Evolutionary conservation across 2,797 vertebrate genomes (phyloP), one percentile per base, ranked within the genome.

Genomic region (Gymnopithys bicolor): DNA sequence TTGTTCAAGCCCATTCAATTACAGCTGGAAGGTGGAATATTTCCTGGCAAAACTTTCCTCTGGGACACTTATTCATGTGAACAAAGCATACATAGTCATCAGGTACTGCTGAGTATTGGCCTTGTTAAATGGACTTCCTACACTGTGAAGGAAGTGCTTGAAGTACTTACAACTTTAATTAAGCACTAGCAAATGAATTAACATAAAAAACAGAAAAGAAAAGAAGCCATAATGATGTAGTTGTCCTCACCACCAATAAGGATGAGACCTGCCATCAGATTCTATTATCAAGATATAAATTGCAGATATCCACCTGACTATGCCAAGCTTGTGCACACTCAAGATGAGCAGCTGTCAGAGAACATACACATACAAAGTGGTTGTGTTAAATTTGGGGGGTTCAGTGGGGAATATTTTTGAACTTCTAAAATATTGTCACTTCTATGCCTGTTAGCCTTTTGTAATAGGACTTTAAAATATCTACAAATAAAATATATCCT

Each of bases 1-100:
- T 92, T 94, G 91, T 89, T 93, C 58, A 84, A 92, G 67, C 48
- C 74, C 69, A 95, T 92, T 96, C 92, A 92, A 63, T 82, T 95
- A 71, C 93, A 91, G 83, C 71, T 96, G 89, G 52, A 94, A 95
- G 84, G 78, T 19, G 1, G 75, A 94, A 32, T 69, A 77, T 78
- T 94, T 90, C 82, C 92, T 88, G 78, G 68, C 84, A 92, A 86
- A 69, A 37, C 68, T 78, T 79, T 89, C 84, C 94, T 90, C 64
- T 87, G 84, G 87, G 91, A 88, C 56, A n/a, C 46, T 84, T 52
- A 85, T 27, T 52, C 64, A 39, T 74, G 75, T 89, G 92, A 93
- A 85, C 56, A 87, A 89, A 93, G 74, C 84, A 77, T 8, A 56
- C 15, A 67, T 53, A 71, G 33, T 12, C 53, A 82, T 70, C 81